Conservation (phyloP, 2,113 vertebrate species). For the Balaenoptera acutorostrata region DNA sequence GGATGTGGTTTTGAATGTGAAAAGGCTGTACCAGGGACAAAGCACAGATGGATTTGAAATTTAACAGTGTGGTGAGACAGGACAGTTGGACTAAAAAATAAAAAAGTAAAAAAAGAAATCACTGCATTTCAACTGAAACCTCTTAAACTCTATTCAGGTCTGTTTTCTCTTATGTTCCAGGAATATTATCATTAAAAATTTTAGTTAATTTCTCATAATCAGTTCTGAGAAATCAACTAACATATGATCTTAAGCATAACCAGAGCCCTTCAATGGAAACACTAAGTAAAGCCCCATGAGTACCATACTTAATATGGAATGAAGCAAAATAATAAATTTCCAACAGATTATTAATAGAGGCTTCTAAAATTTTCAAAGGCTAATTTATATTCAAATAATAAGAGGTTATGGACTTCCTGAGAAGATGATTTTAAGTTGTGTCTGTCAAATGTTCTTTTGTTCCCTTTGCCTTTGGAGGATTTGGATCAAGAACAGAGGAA, state of each 20-base stretch:
- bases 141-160: background rate
- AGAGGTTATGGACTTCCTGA: background rate
- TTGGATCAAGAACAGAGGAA: background rate
- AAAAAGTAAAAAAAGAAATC: background rate
- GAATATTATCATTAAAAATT: constrained; percentile 1
- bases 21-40: constrained; percentile 50
- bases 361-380: background rate
- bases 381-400: background rate
- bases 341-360: background rate
- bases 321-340: constrained; percentile 33
- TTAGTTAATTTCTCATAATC: background rate
- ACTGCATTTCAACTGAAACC: background rate
- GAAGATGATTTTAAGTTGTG: background rate
- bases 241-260: background rate
- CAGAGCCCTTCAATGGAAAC: background rate
- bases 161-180: background rate
- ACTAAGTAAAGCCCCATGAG: background rate
- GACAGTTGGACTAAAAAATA: constrained; percentile 30
- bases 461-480: constrained; percentile 11
- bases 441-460: background rate
- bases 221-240: background rate
- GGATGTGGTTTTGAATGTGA: background rate
- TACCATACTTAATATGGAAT: background rate
- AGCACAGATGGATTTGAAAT: constrained; percentile 43
- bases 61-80: constrained; percentile 50